phyloP scores from a whole-genome alignment of 1,140 invertebrate genomes.

The Aphidius ervi region DNA sequence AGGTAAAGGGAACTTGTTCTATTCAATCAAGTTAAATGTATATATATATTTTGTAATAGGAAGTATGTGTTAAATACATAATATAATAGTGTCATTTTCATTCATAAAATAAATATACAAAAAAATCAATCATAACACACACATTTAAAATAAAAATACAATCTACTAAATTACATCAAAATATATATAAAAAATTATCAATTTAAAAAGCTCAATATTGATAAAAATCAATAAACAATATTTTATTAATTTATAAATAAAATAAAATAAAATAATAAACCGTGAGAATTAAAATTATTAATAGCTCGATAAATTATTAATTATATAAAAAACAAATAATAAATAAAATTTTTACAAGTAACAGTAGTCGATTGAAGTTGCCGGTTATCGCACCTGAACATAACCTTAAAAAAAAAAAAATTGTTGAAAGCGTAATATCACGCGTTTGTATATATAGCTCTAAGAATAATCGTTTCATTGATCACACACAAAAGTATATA shows the following conservation, averaged over 20 bases:
- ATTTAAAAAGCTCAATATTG: not conserved
- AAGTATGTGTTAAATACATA: slow-evolving; percentile 12
- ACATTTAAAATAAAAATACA: no score
- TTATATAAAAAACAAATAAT: no score
- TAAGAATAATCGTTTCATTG: slow-evolving; percentile 25
- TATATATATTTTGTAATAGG: slow-evolving; percentile 12
- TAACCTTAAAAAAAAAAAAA: not conserved
- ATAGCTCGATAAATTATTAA: not conserved
- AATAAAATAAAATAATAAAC: not conserved
- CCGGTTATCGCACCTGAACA: slow-evolving; percentile 20
- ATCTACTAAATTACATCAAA: no score
- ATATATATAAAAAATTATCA: not conserved
- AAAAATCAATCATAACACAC: slow-evolving; percentile 1
- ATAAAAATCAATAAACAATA: no score
- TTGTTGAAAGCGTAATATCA: slow-evolving; percentile 16
- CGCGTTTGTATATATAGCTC: slow-evolving; percentile 13
- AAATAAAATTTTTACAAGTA: slow-evolving; percentile 6
- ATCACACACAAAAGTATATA: slow-evolving; percentile 1
- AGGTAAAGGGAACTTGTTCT: not conserved
- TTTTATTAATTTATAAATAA: no score
- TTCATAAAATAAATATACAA: slow-evolving; percentile 13
- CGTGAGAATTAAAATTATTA: not conserved
- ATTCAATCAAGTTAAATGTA: no score
- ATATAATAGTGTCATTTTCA: slow-evolving; percentile 11
- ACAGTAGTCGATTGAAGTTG: slow-evolving; percentile 5